Percentiles rank a stretch among this genome's conserved stretches.
phyloP scores from a whole-genome alignment of 2,113 vertebrate genomes.

The Gymnocephalus cernua region DNA sequence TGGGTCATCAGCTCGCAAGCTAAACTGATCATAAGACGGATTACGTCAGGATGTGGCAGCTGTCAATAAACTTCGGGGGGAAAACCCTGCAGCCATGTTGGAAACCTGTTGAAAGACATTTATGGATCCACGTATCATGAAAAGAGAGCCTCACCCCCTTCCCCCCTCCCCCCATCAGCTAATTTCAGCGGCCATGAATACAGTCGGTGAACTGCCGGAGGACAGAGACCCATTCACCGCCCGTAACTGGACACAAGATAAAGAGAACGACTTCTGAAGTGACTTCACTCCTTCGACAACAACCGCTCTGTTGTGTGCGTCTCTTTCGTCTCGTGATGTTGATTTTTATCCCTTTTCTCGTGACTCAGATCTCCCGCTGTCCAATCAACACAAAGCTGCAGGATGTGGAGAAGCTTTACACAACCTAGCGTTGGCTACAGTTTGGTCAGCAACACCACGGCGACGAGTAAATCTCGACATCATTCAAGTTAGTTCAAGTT shows the following conservation, averaged over 20 bases:
- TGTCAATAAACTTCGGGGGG: not conserved
- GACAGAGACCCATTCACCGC: slow-evolving; percentile 50
- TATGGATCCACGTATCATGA: not conserved
- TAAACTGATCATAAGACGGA: too few species aligned
- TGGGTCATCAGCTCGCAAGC: too few species aligned
- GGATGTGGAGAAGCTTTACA: not conserved
- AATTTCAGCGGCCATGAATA: slow-evolving; percentile 15
- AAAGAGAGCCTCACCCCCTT: not conserved
- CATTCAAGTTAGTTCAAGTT: too few species aligned
- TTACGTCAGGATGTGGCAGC: too few species aligned
- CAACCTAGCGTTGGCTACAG: too few species aligned
- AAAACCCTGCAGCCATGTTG: not conserved
- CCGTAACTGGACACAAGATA: slow-evolving; percentile 48
- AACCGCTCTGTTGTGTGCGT: slow-evolving; percentile 26
- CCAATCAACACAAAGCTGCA: not conserved
- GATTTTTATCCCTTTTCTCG: not conserved
- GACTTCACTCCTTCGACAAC: slow-evolving; percentile 48
- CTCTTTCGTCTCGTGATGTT: slow-evolving; percentile 19
- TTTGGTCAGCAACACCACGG: not conserved
- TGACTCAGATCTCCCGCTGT: slow-evolving; percentile 7
- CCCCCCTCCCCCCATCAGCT: not conserved
- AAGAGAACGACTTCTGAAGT: slow-evolving; percentile 31
- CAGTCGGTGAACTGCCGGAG: slow-evolving; percentile 21
- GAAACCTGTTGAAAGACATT: not conserved
- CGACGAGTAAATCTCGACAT: too few species aligned